Base-by-base conservation (phyloP, 2,113 vertebrate genomes). In the Ploceus nigricollis region DNA sequence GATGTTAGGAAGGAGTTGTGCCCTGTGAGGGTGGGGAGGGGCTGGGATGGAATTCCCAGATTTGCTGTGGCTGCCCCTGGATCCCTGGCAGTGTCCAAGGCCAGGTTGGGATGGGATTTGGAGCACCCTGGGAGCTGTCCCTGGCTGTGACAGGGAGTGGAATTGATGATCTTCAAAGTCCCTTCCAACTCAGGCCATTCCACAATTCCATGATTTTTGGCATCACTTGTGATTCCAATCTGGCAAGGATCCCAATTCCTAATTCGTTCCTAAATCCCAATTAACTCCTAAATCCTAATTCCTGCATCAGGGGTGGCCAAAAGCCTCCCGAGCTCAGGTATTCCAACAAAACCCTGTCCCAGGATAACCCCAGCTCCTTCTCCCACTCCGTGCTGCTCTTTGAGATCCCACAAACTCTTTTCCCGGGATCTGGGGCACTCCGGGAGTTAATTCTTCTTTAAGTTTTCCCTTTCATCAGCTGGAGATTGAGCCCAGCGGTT, bases 401-500 rank as follows among this genome's bases (percentile, higher is more conserved):
- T 3, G 57, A 64, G 66, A 48, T 77, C 83, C 14, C 44, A 13
- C 3, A 1, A 48, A 37, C n/a, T 11, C 3, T 40, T 88, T 84
- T 40, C n/a, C 53, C 25, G 0, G 1, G 10, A 53, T 85, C 16
- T 4, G 25, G 31, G 54, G 39, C 28, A 31, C 15, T 44, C 10
- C 2, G 2, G 60, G 5, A 51, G 13, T 24, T 47, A 3, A 28
- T 63, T 9, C 3, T 12, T 30, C 18, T 33, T 39, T 4, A 30
- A 57, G 15, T 22, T 61, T 71, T 60, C 44, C 27, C 61, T 68
- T 85, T 68, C 61, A 24, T 45, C 3, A 0, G 7, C 21, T 2
- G 3, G 1, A 22, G 44, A 16, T 7, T 9, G 45, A 60, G 45
- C 11, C 7, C 11, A 0, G 21, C 7, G 45, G n/a, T n/a, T 13